Base-by-base conservation (phyloP, 2,113 vertebrate genomes). In the Podarcis raffonei region DNA sequence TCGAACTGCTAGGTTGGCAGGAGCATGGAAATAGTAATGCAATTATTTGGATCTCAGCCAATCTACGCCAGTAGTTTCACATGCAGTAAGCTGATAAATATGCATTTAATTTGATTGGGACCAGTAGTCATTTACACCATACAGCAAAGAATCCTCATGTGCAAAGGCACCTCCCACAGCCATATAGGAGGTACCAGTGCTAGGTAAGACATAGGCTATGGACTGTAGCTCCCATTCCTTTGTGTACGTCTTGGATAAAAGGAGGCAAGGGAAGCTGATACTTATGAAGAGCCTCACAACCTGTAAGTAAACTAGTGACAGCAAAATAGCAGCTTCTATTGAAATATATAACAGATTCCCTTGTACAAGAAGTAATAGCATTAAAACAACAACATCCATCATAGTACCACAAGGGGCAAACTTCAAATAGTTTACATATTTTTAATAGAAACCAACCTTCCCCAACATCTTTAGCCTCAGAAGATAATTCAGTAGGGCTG, bases 401-500 rank as follows among this genome's bases (percentile, higher is more conserved):
- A 87, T 22, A 80, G 22, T 25, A 59, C 53, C 42, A 79, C 32
- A 39, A 16, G n/a, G 23, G 18, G 35, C 7, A 83, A 86, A 48
- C 81, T 72, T 39, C 2, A 92, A 88, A 89, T 2, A 8, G 83
- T 85, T 1, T 86, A 74, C 13, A 90, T 5, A 53, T 86, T 3
- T 53, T 8, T 62, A 86, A 75, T 65, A 88, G 88, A 89, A 94
- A 97, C 97, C 94, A 48, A 97, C 96, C 97, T 96, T 91, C 81
- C 93, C 89, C 53, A 95, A 94, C 81, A 95, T 95, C 86, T 48
- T 90, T 92, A 72, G 82, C 92, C 83, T 97, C 97, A 7, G 97
- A 91, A 0, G 98, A 98, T 68, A 99, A 94, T 91, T 98, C 98
- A 59, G 89, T 96, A 6, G 99, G 98, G 93, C 97, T 99, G 57